Percentiles rank a stretch among this genome's conserved stretches.
Evolutionary conservation across 1,140 invertebrate species (phyloP).

Genomic region (Drosophila sturtevanti): DNA sequence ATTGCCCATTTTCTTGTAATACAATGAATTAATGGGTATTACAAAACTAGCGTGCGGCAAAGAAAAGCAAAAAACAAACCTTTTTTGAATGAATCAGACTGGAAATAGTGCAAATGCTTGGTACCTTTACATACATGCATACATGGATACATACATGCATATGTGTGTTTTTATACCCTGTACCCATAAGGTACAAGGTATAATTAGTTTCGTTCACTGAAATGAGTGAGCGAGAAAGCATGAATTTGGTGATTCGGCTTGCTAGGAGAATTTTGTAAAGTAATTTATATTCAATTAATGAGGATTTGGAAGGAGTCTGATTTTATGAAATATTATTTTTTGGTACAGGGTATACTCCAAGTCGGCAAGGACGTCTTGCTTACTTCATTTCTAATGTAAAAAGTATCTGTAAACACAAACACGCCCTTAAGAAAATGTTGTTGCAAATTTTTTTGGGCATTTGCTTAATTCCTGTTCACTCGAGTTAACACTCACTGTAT

Average conservation of each 20-base stretch:
- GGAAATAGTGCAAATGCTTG: slow-evolving; percentile 61
- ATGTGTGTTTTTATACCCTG: too few relatives aligned
- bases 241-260: too few relatives aligned
- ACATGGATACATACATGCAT: slow-evolving; percentile 11
- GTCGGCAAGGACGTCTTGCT: too few relatives aligned
- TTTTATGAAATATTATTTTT: too few relatives aligned
- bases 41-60: slow-evolving; percentile 16
- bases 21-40: background rate
- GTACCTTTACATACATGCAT: slow-evolving; percentile 13
- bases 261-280: too few relatives aligned
- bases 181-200: too few relatives aligned
- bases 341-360: too few relatives aligned
- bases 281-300: too few relatives aligned
- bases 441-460: slow-evolving; percentile 4
- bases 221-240: too few relatives aligned
- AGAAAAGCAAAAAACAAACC: slow-evolving; percentile 23
- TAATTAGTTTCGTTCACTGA: too few relatives aligned
- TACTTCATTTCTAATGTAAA: too few relatives aligned
- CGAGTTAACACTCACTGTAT: background rate
- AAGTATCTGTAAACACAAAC: background rate
- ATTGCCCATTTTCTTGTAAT: background rate
- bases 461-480: background rate
- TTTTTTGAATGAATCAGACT: slow-evolving; percentile 81
- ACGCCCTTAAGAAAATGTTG: background rate
- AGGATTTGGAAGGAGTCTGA: too few relatives aligned